Evolutionary conservation across 2,797 vertebrate genomes (phyloP).

Genomic region (Eulemur coronatus): DNA sequence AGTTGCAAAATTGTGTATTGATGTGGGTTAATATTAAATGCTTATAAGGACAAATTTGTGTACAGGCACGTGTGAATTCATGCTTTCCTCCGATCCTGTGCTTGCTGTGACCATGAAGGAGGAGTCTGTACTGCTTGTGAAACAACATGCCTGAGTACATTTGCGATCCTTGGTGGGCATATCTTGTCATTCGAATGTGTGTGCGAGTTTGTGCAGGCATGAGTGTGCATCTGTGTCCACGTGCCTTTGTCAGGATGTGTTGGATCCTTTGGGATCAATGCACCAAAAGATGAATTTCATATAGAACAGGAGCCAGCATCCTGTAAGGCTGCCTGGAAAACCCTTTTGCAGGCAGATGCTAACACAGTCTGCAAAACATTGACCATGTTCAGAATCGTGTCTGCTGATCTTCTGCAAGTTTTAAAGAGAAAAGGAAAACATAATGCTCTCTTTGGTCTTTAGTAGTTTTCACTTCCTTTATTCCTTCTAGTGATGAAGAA

Average conservation of each 20-base stretch:
- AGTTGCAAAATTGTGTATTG: not conserved
- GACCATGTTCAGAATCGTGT: not conserved
- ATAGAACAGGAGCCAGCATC: not conserved
- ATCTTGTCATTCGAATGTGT: not conserved
- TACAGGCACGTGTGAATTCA: not conserved
- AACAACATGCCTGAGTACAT: not conserved
- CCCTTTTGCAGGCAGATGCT: not conserved
- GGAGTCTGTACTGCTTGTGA: not conserved
- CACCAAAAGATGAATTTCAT: not conserved
- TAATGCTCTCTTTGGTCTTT: not conserved
- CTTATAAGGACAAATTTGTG: not conserved
- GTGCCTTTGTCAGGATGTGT: not conserved
- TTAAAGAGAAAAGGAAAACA: slow-evolving; percentile 46
- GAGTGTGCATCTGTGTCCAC: not conserved
- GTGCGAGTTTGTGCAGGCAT: no score
- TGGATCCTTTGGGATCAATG: slow-evolving; percentile 18
- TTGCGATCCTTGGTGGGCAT: not conserved
- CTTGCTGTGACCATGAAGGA: not conserved
- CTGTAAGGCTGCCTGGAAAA: slow-evolving; percentile 1
- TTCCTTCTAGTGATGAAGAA: not conserved
- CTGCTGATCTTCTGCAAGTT: slow-evolving; percentile 39
- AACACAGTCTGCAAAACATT: not conserved
- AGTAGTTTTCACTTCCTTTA: slow-evolving; percentile 14
- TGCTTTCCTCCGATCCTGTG: not conserved
- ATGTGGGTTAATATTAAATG: not conserved